These are phyloP conservation scores for Drosophila pallidifrons DNA, from an alignment of 1,140 invertebrate genomes.

Conservation along the genomic window DNA sequence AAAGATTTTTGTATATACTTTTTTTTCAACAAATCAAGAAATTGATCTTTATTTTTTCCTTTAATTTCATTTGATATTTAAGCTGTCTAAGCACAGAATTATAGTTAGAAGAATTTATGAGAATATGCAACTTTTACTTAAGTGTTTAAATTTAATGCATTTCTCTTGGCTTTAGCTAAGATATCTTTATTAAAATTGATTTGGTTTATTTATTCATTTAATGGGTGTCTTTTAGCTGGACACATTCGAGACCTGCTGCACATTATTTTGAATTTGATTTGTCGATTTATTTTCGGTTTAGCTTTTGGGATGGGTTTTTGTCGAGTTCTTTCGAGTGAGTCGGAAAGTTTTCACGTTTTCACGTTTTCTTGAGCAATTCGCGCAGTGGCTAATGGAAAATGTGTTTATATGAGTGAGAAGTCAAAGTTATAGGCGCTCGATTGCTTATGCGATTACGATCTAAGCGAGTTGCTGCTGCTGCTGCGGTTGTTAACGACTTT, in stretches of 20 bases:
- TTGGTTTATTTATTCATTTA: not conserved
- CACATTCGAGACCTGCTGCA: not conserved
- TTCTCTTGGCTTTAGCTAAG: no score
- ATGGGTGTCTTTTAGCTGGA: not conserved
- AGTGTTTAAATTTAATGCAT: no score
- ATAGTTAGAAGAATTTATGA: no score
- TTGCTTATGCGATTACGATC: conserved; percentile 20
- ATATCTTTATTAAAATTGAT: no score
- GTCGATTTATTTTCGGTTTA: not conserved
- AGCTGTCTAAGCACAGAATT: no score
- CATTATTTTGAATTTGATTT: not conserved
- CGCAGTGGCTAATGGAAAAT: conserved; percentile 68
- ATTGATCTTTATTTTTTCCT: no score
- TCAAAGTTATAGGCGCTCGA: conserved; percentile 7
- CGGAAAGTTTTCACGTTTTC: conserved; percentile 26
- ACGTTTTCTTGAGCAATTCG: conserved; percentile 68
- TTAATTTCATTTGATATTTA: no score
- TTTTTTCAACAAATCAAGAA: no score
- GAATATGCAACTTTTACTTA: no score
- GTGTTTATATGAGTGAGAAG: conserved; percentile 40
- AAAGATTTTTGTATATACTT: no score
- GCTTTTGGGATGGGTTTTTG: conserved; percentile 12
- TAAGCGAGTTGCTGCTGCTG: conserved; percentile 17
- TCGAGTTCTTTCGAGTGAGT: conserved; percentile 9
- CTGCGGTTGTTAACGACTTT: conserved; percentile 28